Percentiles rank a stretch among this genome's conserved stretches.
Evolutionary conservation across 2,797 vertebrate genomes (phyloP).

Genomic region (Spinus pinus): DNA sequence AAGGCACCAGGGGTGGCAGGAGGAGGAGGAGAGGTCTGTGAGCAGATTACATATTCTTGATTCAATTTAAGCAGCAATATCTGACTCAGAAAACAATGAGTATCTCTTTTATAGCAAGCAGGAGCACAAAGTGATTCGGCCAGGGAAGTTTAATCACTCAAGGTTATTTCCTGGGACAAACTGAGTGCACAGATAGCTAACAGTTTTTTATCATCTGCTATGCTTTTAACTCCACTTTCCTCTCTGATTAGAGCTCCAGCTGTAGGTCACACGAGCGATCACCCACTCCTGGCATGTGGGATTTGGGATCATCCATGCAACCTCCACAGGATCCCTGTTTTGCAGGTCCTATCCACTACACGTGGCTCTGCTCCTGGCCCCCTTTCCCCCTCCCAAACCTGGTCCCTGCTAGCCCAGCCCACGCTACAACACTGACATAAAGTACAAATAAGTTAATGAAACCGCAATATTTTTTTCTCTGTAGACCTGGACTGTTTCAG

Average conservation of each 20-base stretch:
- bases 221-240: slow-evolving; percentile 45
- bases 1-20: neutral
- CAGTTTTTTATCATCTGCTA: slow-evolving; percentile 37
- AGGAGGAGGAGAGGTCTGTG: neutral
- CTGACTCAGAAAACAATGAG: neutral
- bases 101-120: neutral
- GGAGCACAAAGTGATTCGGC: neutral
- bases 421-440: neutral
- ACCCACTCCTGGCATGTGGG: accelerated
- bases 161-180: slow-evolving; percentile 54
- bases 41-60: neutral
- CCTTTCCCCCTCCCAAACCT: neutral
- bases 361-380: neutral
- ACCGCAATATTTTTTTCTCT: slow-evolving; percentile 61
- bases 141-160: slow-evolving; percentile 32
- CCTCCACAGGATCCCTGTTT: neutral
- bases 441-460: slow-evolving; percentile 77
- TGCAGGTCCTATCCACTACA: neutral
- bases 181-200: slow-evolving; percentile 26
- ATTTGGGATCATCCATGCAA: neutral
- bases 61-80: neutral
- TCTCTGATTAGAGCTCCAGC: slow-evolving; percentile 33
- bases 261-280: accelerated
- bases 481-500: slow-evolving; percentile 81
- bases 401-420: neutral